Evolutionary conservation across 1,140 invertebrate species (phyloP).

Genomic region (Drosophila asahinai): DNA sequence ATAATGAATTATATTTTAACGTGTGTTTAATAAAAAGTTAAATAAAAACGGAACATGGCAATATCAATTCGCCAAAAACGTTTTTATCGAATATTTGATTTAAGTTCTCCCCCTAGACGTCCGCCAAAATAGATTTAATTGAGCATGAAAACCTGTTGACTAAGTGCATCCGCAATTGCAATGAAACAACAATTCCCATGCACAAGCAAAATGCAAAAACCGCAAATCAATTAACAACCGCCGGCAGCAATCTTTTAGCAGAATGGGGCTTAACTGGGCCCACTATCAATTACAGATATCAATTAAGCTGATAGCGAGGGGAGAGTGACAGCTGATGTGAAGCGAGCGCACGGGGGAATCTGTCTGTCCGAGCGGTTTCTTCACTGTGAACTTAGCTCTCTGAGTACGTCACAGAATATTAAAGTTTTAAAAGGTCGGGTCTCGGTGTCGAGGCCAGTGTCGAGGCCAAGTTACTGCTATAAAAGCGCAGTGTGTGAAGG

Average conservation of each 20-base stretch:
- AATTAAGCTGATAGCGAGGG: constrained; percentile 12
- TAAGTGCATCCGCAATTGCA: constrained; percentile 1
- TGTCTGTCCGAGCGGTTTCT: neutral
- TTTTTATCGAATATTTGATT: neutral
- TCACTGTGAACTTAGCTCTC: neutral
- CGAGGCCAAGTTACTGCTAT: neutral
- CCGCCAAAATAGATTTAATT: neutral
- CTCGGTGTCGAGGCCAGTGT: neutral
- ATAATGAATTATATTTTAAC: too few species aligned
- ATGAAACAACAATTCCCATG: neutral
- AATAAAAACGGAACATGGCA: neutral
- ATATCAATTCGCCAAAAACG: neutral
- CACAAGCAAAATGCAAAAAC: constrained; percentile 48
- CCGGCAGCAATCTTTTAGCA: constrained; percentile 5
- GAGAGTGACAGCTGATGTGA: constrained; percentile 6
- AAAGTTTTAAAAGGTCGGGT: neutral
- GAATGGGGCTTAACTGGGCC: neutral
- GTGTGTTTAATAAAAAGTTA: neutral
- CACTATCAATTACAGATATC: constrained; percentile 45
- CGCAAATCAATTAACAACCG: constrained; percentile 61
- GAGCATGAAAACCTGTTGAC: constrained; percentile 2
- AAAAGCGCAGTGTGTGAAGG: constrained; percentile 8
- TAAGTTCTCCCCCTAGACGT: neutral
- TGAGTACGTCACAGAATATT: neutral
- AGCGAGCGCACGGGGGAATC: neutral